Conservation (phyloP, 2,113 vertebrate species). For the Cairina moschata region DNA sequence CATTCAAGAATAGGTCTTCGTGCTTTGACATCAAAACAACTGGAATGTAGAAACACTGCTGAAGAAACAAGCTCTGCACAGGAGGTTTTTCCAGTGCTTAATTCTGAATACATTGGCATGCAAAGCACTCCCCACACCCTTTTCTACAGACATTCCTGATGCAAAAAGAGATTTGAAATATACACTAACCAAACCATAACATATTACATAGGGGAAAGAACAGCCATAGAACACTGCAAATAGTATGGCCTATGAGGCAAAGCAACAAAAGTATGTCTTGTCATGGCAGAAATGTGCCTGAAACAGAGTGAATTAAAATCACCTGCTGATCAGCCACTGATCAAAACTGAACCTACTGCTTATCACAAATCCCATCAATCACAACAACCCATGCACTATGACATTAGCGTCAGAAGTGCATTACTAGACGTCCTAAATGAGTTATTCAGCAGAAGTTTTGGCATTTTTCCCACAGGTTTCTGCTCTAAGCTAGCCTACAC, state of each 20-base stretch:
- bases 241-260: not conserved
- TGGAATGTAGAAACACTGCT: not conserved
- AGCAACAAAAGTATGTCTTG: not conserved
- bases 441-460: not conserved
- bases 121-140: not conserved
- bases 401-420: not conserved
- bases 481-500: not conserved
- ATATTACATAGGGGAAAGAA: not conserved
- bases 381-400: not conserved
- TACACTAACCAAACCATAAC: not conserved
- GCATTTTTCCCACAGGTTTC: not conserved
- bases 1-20: not conserved
- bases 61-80: not conserved
- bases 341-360: not conserved
- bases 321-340: not conserved
- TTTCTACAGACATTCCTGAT: not conserved
- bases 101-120: not conserved
- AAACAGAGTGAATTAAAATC: not conserved
- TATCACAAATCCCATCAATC: not conserved
- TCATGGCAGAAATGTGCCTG: not conserved
- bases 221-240: rapidly evolving
- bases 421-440: not conserved
- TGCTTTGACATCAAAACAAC: not conserved
- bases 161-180: not conserved
- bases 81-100: not conserved